Evolutionary conservation across 2,113 vertebrate genomes (phyloP).

Genomic region (Donacobius atricapilla): DNA sequence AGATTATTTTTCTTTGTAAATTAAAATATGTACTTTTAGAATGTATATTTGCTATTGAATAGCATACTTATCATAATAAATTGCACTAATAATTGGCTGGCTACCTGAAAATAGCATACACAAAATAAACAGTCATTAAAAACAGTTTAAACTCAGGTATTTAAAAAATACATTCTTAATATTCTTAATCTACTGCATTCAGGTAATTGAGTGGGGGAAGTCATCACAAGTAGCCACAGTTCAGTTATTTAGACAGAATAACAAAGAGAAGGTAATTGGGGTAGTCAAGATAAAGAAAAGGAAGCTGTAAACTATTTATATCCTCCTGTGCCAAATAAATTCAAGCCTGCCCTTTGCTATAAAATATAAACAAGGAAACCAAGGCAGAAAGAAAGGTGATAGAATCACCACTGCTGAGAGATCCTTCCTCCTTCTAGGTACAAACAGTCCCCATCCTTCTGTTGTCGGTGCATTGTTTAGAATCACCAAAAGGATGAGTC

Average conservation of each 20-base stretch:
- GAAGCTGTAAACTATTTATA: background rate
- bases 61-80: background rate
- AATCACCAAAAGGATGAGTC: background rate
- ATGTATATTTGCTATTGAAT: background rate
- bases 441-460: background rate
- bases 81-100: background rate
- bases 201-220: background rate
- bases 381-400: background rate
- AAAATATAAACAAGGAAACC: background rate
- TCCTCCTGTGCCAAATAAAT: background rate
- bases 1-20: background rate
- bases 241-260: background rate
- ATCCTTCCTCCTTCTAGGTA: background rate
- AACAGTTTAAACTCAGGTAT: background rate
- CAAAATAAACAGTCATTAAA: background rate
- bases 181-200: background rate
- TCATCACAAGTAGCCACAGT: background rate
- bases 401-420: constrained; percentile 7
- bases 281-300: background rate
- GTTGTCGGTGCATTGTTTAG: background rate
- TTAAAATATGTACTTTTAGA: background rate
- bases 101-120: background rate
- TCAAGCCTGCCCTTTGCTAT: background rate
- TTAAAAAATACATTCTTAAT: background rate
- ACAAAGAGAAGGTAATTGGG: background rate